Conservation (phyloP, 2,888 invertebrate species). For the Hydriomena furcata region DNA sequence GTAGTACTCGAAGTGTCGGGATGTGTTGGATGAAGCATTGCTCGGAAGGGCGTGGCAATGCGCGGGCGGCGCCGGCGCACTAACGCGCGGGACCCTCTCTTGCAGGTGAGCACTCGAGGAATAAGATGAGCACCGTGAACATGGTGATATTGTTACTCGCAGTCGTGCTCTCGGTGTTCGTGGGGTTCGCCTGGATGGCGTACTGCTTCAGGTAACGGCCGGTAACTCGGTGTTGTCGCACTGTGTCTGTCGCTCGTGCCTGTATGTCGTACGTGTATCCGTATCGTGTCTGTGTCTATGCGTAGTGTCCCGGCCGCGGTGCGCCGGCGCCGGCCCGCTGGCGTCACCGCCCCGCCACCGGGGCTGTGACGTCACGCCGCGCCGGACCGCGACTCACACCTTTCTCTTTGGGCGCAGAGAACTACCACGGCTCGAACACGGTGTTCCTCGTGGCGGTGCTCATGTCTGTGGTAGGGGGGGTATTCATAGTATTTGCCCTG, state of each 20-base stretch:
- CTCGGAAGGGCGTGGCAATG: constrained; percentile 58
- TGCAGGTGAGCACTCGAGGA: constrained; percentile 89
- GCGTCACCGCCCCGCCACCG: constrained; percentile 46
- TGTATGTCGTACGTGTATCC: constrained; percentile 60
- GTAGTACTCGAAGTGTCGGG: constrained; percentile 11
- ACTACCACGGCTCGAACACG: constrained; percentile 98
- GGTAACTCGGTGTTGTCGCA: constrained; percentile 80
- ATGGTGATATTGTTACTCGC: constrained; percentile 97
- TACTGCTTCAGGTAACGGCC: constrained; percentile 95
- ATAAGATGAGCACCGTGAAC: constrained; percentile 94
- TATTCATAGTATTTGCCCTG: constrained; percentile 99
- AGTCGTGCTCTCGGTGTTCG: constrained; percentile 96
- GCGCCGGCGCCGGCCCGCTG: constrained; percentile 52
- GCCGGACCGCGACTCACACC: constrained; percentile 53
- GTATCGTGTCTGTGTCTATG: constrained; percentile 42
- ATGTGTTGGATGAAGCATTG: constrained; percentile 53
- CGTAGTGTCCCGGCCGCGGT: constrained; percentile 48
- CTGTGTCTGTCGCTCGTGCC: constrained; percentile 73
- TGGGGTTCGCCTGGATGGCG: constrained; percentile 97
- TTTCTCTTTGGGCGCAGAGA: constrained; percentile 89
- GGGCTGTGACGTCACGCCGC: constrained; percentile 54
- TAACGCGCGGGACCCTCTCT: constrained; percentile 81
- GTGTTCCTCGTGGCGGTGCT: constrained; percentile 98
- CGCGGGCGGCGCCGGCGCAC: constrained; percentile 78
- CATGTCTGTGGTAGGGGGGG: constrained; percentile 99